A percentile compares a stretch with the other conserved stretches of the same genome.
Evolutionary conservation across 2,797 vertebrate species (phyloP).

Genomic region (Sebastes itinus): DNA sequence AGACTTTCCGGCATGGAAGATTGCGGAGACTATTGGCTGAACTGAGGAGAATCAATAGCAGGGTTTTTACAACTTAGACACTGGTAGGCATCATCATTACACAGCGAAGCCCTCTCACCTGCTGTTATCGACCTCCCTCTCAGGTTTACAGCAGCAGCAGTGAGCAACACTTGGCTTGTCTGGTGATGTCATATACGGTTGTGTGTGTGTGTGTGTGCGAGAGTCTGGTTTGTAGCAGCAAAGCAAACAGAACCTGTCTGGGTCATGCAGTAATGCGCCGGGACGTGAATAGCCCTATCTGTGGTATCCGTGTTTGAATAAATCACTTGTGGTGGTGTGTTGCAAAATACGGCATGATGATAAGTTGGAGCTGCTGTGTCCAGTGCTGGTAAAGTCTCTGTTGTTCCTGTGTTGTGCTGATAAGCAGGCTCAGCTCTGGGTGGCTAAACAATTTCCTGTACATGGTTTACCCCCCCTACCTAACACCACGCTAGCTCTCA

Average conservation of each 20-base stretch:
- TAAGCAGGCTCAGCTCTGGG: slow-evolving; percentile 64
- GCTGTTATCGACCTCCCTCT: slow-evolving; percentile 73
- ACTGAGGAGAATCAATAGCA: slow-evolving; percentile 78
- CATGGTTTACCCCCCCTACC: slow-evolving; percentile 48
- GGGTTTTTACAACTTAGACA: slow-evolving; percentile 82
- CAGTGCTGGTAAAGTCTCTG: slow-evolving; percentile 53
- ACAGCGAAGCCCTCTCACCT: slow-evolving; percentile 78
- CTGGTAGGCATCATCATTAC: slow-evolving; percentile 80
- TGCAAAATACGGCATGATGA: slow-evolving; percentile 72
- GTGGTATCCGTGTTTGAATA: slow-evolving; percentile 74
- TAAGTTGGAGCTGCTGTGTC: slow-evolving; percentile 74
- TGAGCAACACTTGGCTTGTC: slow-evolving; percentile 61
- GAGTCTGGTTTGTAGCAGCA: slow-evolving; percentile 67
- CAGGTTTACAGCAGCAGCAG: slow-evolving; percentile 63
- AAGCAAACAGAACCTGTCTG: slow-evolving; percentile 78
- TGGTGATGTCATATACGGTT: slow-evolving; percentile 70
- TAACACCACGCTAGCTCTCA: slow-evolving; percentile 37
- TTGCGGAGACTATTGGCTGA: slow-evolving; percentile 69
- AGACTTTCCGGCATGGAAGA: slow-evolving; percentile 64
- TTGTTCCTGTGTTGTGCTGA: slow-evolving; percentile 76
- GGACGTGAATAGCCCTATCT: slow-evolving; percentile 71
- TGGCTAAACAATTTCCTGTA: slow-evolving; percentile 72
- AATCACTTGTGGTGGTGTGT: slow-evolving; percentile 68
- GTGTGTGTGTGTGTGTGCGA: slow-evolving; percentile 43
- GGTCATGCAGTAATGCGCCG: slow-evolving; percentile 65